Base-by-base conservation (phyloP, 2,797 vertebrate genomes). In the Myripristis murdjan region DNA sequence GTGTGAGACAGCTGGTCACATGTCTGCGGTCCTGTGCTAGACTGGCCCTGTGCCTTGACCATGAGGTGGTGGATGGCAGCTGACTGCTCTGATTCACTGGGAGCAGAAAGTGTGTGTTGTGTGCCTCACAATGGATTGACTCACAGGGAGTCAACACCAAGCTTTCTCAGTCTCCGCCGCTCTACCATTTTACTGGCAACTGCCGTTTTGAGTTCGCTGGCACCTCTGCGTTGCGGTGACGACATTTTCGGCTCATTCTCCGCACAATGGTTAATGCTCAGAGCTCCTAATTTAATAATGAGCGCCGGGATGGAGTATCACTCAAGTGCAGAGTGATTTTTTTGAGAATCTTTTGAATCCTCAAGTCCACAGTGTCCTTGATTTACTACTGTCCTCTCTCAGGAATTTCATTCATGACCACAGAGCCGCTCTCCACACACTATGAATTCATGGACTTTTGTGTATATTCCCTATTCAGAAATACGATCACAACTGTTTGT, bases 41-140 rank as follows among this genome's bases (percentile, higher is more conserved):
- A 82, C 85, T 90, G 90, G 77, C 89, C 79, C 75, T 49, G 76
- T 64, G 85, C 81, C 88, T 87, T 75, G 68, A 76, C 55, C 66
- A 63, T 82, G 90, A 91, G 82, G 69, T 85, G 83, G 88, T 85
- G 89, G 81, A 85, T 75, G 89, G 90, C 92, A 92, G 91, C 86
- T 28, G 33, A 90, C 87, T 89, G 82, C 84, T 56, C 35, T 56
- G 84, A 87, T 93, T 91, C 82, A 84, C 88, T 49, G 75, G 65
- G 79, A 81, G 77, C 77, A 85, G 61, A 54, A 73, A 88, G 93
- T 87, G 85, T 84, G 82, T 16, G 41, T 75, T 82, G 80, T 75
- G 26, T 2, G 64, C 73, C 73, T 84, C 85, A 89, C 87, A 90
- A 91, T 86, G 83, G 87, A 70, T 55, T 78, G 84, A 89, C 84